Conservation (phyloP, 2,113 vertebrate species). For the Rattus norvegicus region GRCr8 NC_086032.1:20513501-20514000, state of each 20-base stretch:
- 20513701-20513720: rapidly evolving
- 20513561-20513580: neutral
- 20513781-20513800: neutral
- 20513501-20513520: neutral
- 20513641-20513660: conserved; percentile 35
- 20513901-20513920: no score
- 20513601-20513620: neutral
- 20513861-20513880: neutral
- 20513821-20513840: no score
- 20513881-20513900: no score
- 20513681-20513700: neutral
- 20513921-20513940: rapidly evolving
- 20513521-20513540: neutral
- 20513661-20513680: neutral
- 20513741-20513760: neutral
- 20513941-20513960: no score
- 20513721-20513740: no score
- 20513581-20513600: neutral
- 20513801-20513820: rapidly evolving
- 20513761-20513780: neutral
- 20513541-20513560: neutral
- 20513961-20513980: no score
- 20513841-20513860: neutral
- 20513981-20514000: neutral
- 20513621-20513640: neutral